Evolutionary conservation across 1,140 invertebrate genomes (phyloP).

Genomic region (Ridgeia piscesae): DNA sequence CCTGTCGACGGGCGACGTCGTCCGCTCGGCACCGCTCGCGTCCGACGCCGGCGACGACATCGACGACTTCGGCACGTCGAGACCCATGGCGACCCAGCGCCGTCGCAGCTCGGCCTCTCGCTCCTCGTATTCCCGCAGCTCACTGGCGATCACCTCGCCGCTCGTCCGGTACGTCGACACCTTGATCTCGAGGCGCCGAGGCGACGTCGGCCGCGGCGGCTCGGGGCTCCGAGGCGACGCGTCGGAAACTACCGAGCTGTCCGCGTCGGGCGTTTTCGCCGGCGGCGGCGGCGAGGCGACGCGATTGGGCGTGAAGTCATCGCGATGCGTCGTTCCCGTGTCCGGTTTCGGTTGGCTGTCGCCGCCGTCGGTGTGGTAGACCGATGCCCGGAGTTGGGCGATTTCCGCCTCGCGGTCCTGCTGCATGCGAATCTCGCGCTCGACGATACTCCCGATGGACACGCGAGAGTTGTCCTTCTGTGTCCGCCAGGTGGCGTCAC

Average conservation of each 20-base stretch:
- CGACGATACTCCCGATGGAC: conserved; percentile 61
- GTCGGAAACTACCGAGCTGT: not conserved
- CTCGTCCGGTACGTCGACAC: conserved; percentile 16
- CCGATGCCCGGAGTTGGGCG: not conserved
- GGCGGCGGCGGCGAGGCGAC: not conserved
- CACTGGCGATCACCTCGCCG: conserved; percentile 56
- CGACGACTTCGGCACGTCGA: conserved; percentile 9
- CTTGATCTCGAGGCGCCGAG: not conserved
- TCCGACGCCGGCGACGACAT: not conserved
- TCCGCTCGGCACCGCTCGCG: not conserved
- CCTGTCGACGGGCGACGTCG: conserved; percentile 35
- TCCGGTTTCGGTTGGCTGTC: not conserved
- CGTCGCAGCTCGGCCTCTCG: conserved; percentile 58
- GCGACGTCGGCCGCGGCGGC: not conserved
- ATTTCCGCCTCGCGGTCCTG: conserved; percentile 63
- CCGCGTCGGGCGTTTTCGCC: not conserved
- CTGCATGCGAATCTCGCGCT: conserved; percentile 63
- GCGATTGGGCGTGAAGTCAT: not conserved
- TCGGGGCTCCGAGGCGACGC: not conserved
- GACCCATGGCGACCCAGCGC: conserved; percentile 36
- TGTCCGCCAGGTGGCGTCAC: not conserved
- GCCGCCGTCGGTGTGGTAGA: not conserved
- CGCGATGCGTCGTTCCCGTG: not conserved
- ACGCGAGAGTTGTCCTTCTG: not conserved
- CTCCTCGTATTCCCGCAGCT: conserved; percentile 58